phyloP scores from a whole-genome alignment of 1,140 invertebrate species.

The Cherax destructor region DNA sequence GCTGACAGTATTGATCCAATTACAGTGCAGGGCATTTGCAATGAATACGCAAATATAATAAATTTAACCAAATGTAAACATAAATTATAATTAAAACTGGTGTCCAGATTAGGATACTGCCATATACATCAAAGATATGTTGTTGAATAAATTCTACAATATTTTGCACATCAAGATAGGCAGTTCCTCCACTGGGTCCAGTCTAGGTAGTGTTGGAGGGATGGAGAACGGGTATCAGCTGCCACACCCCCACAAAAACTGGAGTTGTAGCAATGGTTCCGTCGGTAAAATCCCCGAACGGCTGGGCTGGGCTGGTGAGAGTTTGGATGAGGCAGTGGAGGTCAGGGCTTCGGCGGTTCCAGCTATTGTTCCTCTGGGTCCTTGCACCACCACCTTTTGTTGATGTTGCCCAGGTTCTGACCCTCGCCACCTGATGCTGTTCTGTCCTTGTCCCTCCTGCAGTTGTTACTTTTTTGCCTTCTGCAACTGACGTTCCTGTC shows the following conservation, averaged over 20 bases:
- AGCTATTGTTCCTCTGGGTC: no score
- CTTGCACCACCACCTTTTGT: background rate
- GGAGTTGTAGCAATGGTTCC: background rate
- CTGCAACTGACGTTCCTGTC: no score
- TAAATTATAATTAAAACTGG: no score
- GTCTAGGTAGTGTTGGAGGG: background rate
- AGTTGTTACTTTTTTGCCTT: background rate
- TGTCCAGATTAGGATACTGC: no score
- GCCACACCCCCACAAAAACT: background rate
- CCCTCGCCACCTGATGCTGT: background rate
- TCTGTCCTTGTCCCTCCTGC: background rate
- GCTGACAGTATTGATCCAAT: no score
- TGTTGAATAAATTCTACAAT: background rate
- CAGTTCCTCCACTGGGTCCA: background rate
- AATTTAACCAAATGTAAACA: no score
- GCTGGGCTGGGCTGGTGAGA: background rate
- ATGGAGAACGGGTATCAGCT: background rate
- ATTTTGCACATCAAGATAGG: background rate
- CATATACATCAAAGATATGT: background rate
- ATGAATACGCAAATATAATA: no score
- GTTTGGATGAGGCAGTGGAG: background rate
- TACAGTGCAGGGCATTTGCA: no score
- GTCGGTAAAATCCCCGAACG: background rate
- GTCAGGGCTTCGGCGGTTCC: background rate
- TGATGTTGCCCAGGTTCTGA: background rate